phyloP scores from a whole-genome alignment of 2,888 invertebrate species.

The Hydropsyche betteni region DNA sequence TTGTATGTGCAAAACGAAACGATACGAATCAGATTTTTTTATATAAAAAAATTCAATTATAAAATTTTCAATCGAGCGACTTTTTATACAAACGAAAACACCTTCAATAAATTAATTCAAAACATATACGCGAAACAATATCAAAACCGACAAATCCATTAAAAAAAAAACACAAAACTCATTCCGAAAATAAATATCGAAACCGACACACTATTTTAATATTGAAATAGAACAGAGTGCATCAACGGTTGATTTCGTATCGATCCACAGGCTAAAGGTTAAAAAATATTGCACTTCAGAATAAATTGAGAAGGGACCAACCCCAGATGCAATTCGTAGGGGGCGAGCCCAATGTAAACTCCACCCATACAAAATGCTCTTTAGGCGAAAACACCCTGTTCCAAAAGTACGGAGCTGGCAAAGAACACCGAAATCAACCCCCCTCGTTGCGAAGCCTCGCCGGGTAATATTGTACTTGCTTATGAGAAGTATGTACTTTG shows the following conservation, averaged over 20 bases:
- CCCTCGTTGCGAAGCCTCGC: constrained; percentile 6
- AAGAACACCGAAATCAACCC: constrained; percentile 35
- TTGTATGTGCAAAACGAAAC: too few species aligned
- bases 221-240: too few species aligned
- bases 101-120: too few species aligned
- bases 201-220: too few species aligned
- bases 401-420: constrained; percentile 5
- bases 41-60: too few species aligned
- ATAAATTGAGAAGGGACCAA: constrained; percentile 34
- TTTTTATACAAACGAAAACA: too few species aligned
- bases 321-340: constrained; percentile 43
- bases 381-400: constrained; percentile 28
- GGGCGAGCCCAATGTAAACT: constrained; percentile 43
- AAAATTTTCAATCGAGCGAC: too few species aligned
- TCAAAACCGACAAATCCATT: background rate
- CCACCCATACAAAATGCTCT: constrained; percentile 43
- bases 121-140: too few species aligned
- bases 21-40: too few species aligned
- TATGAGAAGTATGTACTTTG: too few species aligned
- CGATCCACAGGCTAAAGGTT: constrained; percentile 6
- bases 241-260: too few species aligned
- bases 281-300: constrained; percentile 33
- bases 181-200: too few species aligned
- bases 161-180: background rate
- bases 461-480: background rate